Evolutionary conservation across 2,113 vertebrate species (phyloP).

Genomic region (Ameiurus melas): DNA sequence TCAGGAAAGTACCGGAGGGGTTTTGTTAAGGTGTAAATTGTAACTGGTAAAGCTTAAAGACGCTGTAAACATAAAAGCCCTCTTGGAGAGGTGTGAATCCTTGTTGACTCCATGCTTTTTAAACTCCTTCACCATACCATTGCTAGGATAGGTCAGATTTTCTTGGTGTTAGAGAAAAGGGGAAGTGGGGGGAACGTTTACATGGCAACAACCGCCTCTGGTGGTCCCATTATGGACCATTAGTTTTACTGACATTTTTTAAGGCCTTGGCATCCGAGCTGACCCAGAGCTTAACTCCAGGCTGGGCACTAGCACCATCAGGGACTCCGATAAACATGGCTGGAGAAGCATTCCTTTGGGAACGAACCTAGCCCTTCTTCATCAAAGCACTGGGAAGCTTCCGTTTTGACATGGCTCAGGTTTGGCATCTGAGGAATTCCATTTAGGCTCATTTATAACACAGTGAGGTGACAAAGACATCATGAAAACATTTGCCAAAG

Average conservation of each 20-base stretch:
- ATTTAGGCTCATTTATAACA: conserved; percentile 55
- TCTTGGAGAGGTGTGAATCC: conserved; percentile 38
- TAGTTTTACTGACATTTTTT: conserved; percentile 62
- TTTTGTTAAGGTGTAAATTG: conserved; percentile 43
- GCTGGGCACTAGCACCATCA: conserved; percentile 43
- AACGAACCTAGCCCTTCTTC: not conserved
- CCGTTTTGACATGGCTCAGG: conserved; percentile 43
- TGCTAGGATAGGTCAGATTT: conserved; percentile 45
- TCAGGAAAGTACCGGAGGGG: conserved; percentile 24
- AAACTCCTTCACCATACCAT: conserved; percentile 46
- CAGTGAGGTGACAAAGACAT: conserved; percentile 56
- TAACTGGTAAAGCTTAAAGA: conserved; percentile 37
- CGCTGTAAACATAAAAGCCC: conserved; percentile 41
- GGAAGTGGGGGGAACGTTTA: conserved; percentile 36
- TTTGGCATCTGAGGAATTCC: conserved; percentile 59
- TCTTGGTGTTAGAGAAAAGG: conserved; percentile 34
- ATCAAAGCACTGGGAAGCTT: conserved; percentile 45
- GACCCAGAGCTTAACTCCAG: conserved; percentile 57
- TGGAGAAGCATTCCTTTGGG: conserved; percentile 39
- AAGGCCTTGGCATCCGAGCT: conserved; percentile 57
- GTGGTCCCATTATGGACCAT: conserved; percentile 67
- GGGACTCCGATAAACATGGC: conserved; percentile 47
- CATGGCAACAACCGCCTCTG: conserved; percentile 55
- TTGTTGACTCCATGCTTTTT: conserved; percentile 28
- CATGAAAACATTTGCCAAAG: conserved; percentile 46